Evolutionary conservation across 64 coral and sea anemone species (phyloP), one percentile per base, ranked within the genome.

Genomic region (Orbicella faveolata): DNA sequence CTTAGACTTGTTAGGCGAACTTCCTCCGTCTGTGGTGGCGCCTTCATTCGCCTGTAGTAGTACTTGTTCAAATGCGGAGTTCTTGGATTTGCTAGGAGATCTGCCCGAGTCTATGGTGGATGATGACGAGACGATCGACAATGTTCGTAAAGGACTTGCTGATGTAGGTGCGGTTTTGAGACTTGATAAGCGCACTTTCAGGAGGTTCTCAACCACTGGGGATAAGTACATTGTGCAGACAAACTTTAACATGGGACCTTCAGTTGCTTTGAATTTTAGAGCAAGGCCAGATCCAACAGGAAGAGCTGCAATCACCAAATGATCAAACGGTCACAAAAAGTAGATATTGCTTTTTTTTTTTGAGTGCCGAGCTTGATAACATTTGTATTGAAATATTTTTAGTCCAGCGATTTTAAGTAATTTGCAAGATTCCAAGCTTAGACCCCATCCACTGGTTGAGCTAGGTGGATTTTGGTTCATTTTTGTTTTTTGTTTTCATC

Each of bases 181-280:
- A 52, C 74, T 97, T 14, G 90, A 92, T n/a, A 94, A 94, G 36
- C 92, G 78, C 52, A 82, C 92, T 1, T 87, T 94, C 39, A 73
- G 95, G 18, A 68, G 95, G 35, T 97, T 97, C 75, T 97, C 95
- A 4, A 89, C 69, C 21, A 88, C 77, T 62, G 95, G 95, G 9
- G 95, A 97, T 64, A 97, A 94, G 57, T 97, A 94, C 76, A 92
- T 97, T 74, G 95, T 97, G 7, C 83, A 97, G 36, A 94, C 77
- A n/a, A 89, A 94, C 53, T 34, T 94, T 36, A 65, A 82, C 3
- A 93, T 97, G 51, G 89, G 94, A 81, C 95, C 83, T 53, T n/a
- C 94, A 2, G 94, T 96, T 19, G 89, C 84, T 39, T 39, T 96
- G 10, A 87, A 80, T 3, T 93, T 96, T 61, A 96, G 79, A 26